Evolutionary conservation across 2,797 vertebrate genomes (phyloP), one percentile per base, ranked within the genome.

Genomic region (Craterocephalus amniculus): DNA sequence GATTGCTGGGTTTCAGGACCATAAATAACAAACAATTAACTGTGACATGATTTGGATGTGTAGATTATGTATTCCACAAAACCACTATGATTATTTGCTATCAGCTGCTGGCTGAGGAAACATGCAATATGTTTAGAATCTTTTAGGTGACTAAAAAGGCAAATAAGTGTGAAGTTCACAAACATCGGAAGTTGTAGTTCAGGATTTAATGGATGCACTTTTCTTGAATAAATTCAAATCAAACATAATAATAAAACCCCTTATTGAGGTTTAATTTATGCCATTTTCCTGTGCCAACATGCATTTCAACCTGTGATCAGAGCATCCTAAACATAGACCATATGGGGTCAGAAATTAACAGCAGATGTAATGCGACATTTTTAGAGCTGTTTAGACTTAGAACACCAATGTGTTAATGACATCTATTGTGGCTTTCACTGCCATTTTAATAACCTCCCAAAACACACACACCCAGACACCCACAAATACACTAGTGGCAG

Each of bases 401-500:
- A 36, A 63, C 72, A 70, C 74, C 71, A 34, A 29, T 52, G 58
- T 76, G 63, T 72, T 81, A 78, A 81, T 81, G 45, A 63, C 72
- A 79, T 72, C 76, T 58, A 73, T 43, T 78, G 79, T 81, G 76
- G 67, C 56, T 84, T 76, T 72, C 72, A 67, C 66, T 78, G 71
- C 66, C 77, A 74, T 85, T 86, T 88, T 84, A 88, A 82, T 84
- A 81, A 68, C 55, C 72, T 26, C 54, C 16, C 35, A 55, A 36
- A 55, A 7, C 64, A 20, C 70, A 72, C 69, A 77, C 91, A 91
- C 88, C 91, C 54, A 34, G 40, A 0, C 60, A 35, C 70, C 6
- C 71, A 35, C 87, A 36, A 48, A 65, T 24, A 60, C 78, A 92
- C 94, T 88, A 94, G 92, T 93, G 94, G 95, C 94, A 94, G 82